A percentile compares a stretch with the other conserved stretches of the same genome.
Conservation (phyloP, 2,113 vertebrate species). For the Nothocercus julius region DNA sequence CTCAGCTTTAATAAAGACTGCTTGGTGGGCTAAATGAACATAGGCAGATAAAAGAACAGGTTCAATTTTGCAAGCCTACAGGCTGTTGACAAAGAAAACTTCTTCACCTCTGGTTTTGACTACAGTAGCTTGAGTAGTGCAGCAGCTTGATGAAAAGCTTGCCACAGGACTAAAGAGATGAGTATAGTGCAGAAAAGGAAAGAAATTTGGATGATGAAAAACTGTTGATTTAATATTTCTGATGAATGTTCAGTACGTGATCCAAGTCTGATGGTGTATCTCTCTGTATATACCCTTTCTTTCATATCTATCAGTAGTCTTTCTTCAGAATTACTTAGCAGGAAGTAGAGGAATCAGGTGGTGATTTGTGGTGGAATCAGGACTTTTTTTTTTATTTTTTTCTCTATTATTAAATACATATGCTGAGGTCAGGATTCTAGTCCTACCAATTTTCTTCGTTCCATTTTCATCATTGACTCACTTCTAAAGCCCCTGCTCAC, state of each 20-base stretch:
- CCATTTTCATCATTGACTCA: background rate
- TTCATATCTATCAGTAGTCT: background rate
- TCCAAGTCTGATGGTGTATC: background rate
- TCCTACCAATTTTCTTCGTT: background rate
- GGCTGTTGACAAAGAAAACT: constrained; percentile 82
- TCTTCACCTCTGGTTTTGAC: constrained; percentile 78
- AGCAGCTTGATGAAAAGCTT: constrained; percentile 18
- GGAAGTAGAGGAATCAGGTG: background rate
- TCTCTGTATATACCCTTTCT: background rate
- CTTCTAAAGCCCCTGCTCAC: background rate
- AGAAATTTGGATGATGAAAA: background rate
- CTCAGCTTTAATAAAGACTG: constrained; percentile 87
- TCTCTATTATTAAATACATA: background rate
- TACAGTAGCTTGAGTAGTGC: constrained; percentile 26
- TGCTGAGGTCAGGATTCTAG: background rate
- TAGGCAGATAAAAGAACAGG: constrained; percentile 87
- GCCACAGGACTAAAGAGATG: background rate
- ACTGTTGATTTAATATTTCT: background rate
- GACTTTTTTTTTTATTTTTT: background rate
- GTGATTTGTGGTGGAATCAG: background rate
- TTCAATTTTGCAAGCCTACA: constrained; percentile 86
- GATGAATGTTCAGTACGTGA: background rate
- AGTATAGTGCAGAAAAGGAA: background rate
- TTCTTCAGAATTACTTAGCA: background rate
- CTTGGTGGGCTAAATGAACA: constrained; percentile 89